Percentiles rank a stretch among this genome's conserved stretches.
Evolutionary conservation across 2,113 vertebrate species (phyloP).

Genomic region (Hypocryptadius cinnamomeus): DNA sequence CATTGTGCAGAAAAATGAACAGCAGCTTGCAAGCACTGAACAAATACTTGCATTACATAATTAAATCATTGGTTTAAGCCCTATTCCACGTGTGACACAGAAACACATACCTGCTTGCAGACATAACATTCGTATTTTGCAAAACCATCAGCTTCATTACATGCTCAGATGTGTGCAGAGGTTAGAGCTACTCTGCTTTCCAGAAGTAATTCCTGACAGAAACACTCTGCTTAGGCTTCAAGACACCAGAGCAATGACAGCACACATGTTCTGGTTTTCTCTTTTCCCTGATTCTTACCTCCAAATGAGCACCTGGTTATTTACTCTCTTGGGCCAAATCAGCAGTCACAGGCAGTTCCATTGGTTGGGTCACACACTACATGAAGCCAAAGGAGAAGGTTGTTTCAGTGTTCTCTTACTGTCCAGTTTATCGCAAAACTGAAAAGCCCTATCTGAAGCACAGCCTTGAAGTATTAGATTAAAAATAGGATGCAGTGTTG

Average conservation of each 20-base stretch:
- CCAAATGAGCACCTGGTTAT: background rate
- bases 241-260: background rate
- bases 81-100: background rate
- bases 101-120: background rate
- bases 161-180: background rate
- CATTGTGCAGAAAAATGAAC: background rate
- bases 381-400: background rate
- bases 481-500: background rate
- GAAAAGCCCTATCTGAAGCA: background rate
- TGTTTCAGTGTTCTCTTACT: background rate
- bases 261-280: background rate
- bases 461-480: background rate
- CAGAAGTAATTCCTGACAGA: background rate
- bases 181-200: background rate
- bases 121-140: background rate
- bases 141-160: background rate
- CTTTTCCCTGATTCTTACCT: background rate
- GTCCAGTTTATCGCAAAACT: background rate
- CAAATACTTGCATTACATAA: background rate
- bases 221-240: background rate
- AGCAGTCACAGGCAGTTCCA: background rate
- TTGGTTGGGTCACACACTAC: background rate
- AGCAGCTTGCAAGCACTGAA: background rate
- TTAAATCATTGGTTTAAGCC: background rate
- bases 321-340: background rate